Percentiles rank a stretch among this genome's conserved stretches.
These are phyloP conservation scores for Erebia palarica DNA, from an alignment of 2,888 invertebrate genomes.

Conservation along the genomic window DNA sequence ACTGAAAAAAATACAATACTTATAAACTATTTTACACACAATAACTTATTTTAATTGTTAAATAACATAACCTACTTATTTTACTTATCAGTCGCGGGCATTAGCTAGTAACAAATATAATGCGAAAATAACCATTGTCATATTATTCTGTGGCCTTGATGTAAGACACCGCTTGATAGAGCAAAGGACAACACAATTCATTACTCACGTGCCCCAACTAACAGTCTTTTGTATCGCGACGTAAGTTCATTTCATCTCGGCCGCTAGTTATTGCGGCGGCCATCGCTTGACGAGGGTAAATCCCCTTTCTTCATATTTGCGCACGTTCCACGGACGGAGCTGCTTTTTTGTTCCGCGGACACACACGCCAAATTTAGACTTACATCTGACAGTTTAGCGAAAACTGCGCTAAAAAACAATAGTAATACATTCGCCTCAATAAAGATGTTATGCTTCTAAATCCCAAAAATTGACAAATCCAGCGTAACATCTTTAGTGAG, in stretches of 20 bases:
- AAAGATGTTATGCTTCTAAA: not conserved
- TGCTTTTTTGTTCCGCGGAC: conserved; percentile 56
- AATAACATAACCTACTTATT: too few species aligned
- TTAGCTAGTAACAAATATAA: too few species aligned
- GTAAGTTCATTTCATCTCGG: conserved; percentile 55
- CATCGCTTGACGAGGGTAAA: conserved; percentile 35
- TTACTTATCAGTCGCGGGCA: too few species aligned
- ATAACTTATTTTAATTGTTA: too few species aligned
- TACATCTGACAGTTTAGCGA: conserved; percentile 43
- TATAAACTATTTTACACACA: too few species aligned
- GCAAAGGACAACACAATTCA: conserved; percentile 17
- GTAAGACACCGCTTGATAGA: not conserved
- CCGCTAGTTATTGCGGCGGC: conserved; percentile 66
- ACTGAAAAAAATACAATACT: too few species aligned
- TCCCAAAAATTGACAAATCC: too few species aligned
- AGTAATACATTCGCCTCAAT: not conserved
- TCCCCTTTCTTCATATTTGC: conserved; percentile 23
- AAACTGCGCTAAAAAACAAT: conserved; percentile 33
- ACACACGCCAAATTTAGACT: conserved; percentile 48
- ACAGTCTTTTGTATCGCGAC: conserved; percentile 39
- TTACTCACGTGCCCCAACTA: conserved; percentile 32
- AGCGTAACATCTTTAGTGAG: too few species aligned
- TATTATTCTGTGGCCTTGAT: not conserved
- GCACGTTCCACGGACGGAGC: conserved; percentile 46
- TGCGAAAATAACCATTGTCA: too few species aligned